These are phyloP conservation scores for Aythya baeri DNA, from an alignment of 2,113 vertebrate genomes.

Conservation along the genomic window DNA sequence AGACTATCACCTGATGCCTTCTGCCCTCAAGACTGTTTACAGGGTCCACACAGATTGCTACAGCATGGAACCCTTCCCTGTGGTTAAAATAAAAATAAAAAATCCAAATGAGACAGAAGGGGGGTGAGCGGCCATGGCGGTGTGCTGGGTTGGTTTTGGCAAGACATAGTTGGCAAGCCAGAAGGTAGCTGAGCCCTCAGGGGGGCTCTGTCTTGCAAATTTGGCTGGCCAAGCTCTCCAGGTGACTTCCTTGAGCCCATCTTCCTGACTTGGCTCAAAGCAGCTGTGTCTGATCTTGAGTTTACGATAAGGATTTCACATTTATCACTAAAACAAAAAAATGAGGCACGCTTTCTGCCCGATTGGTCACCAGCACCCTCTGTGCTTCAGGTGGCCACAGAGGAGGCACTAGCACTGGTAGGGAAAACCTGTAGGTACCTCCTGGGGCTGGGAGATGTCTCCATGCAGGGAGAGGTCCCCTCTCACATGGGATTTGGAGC, in stretches of 20 bases:
- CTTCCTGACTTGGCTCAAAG: neutral
- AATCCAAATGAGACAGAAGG: neutral
- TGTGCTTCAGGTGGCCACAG: too few relatives aligned
- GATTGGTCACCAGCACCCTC: too few relatives aligned
- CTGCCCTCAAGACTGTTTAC: neutral
- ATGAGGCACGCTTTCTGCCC: too few relatives aligned
- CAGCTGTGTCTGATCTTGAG: too few relatives aligned
- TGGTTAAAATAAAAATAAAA: neutral
- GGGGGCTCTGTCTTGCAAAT: neutral
- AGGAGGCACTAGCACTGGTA: too few relatives aligned
- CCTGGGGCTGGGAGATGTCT: too few relatives aligned
- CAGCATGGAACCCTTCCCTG: neutral
- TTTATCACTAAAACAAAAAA: too few relatives aligned
- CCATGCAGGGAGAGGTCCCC: too few relatives aligned
- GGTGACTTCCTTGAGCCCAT: neutral
- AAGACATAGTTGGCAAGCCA: neutral
- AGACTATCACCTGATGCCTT: neutral
- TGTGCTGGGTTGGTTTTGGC: neutral
- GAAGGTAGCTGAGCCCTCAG: fast-evolving
- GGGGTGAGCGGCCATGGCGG: neutral
- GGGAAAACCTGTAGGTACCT: too few relatives aligned
- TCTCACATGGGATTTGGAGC: too few relatives aligned
- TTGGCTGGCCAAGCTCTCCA: neutral
- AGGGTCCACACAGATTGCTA: neutral
- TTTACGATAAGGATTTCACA: too few relatives aligned